These are phyloP conservation scores for Peribatodes rhomboidaria DNA, from an alignment of 2,888 invertebrate species.

Conservation along the genomic window DNA sequence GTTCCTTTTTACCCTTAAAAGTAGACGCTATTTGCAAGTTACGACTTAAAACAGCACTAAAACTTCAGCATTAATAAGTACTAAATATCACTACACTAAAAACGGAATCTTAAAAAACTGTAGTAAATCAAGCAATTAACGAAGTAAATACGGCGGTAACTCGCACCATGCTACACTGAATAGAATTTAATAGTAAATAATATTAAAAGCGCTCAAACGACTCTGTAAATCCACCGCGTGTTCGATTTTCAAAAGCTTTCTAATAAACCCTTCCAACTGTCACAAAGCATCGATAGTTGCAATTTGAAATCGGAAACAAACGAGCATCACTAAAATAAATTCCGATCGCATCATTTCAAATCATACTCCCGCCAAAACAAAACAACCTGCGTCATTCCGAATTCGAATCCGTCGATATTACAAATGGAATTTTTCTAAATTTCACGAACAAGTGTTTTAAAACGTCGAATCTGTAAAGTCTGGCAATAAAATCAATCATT, in stretches of 20 bases:
- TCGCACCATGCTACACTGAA: no score
- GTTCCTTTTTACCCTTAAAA: no score
- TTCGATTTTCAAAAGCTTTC: not conserved
- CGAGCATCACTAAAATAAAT: slow-evolving; percentile 20
- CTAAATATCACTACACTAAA: no score
- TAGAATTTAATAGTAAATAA: not conserved
- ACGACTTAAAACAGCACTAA: no score
- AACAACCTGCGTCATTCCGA: slow-evolving; percentile 45
- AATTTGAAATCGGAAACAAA: slow-evolving; percentile 9
- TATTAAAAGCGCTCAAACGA: not conserved
- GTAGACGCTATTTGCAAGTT: no score
- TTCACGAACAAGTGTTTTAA: slow-evolving; percentile 68
- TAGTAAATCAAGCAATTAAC: no score
- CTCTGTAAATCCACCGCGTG: no score
- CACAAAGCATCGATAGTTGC: slow-evolving; percentile 1
- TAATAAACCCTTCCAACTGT: not conserved
- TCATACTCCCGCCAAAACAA: slow-evolving; percentile 37
- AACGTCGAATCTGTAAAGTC: slow-evolving; percentile 72
- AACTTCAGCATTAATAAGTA: no score
- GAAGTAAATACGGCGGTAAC: no score
- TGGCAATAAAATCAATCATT: slow-evolving; percentile 84
- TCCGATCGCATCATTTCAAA: slow-evolving; percentile 23
- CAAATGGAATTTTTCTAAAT: slow-evolving; percentile 59
- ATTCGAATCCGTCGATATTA: slow-evolving; percentile 32
- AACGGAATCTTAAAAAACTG: no score